Base-by-base conservation (phyloP, 2,888 invertebrate species). In the Xanthia icteritia region DNA sequence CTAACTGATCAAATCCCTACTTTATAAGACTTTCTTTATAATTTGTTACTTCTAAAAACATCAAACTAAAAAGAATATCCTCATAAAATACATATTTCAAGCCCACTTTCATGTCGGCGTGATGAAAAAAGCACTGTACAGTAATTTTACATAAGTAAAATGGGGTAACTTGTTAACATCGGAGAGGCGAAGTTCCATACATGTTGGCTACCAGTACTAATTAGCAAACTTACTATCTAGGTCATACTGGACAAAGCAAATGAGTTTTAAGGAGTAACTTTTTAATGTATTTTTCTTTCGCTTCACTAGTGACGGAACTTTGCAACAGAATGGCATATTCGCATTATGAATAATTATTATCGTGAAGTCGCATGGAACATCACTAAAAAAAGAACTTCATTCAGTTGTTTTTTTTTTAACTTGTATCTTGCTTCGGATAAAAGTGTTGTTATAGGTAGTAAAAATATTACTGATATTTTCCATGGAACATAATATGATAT, bases 161-260 rank as follows among this genome's bases (percentile, higher is more conserved):
- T 88, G 81, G 51, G 80, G 80, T 79, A 85, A 82, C 83, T 89
- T 86, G 86, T 85, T 86, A 86, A 81, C 86, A 85, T 79, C 76
- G 77, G 48, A 85, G 77, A 66, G 76, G 68, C 60, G 72, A 60
- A 84, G 79, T 85, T 83, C 79, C 84, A 86, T 86, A 84, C 84
- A 85, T 85, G 90, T 74, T 71, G 68, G 86, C 85, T 87, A 86
- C 85, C 82, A 78, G 86, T 71, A 86, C 88, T 92, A 92, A 92
- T 92, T 92, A 92, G 90, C 81, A 78, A 92, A 92, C 90, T 91
- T 92, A 88, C 84, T 83, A 91, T 91, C 91, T 90, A 76, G 91
- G 90, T 86, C 90, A 83, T 75, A 73, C 77, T 83, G 90, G 89
- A 92, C 90, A 91, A 92, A 91, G 90, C 89, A 83, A 89, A 89